These are phyloP conservation scores for Indicator maculatus DNA, from an alignment of 2,113 vertebrate genomes.

Conservation along the genomic window DNA sequence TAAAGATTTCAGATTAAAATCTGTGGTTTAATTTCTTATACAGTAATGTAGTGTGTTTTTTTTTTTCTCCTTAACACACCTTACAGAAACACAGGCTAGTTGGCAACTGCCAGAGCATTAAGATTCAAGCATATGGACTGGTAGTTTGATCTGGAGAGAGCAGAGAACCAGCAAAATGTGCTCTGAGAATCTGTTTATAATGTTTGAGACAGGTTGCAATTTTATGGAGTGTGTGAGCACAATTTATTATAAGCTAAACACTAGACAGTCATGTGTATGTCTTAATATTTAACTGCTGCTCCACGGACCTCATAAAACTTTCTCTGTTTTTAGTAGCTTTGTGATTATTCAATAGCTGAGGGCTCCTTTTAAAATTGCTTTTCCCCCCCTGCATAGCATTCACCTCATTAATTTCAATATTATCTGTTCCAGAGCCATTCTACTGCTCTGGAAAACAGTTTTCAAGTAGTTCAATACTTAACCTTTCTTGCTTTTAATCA, in stretches of 20 bases:
- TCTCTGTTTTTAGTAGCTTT: background rate
- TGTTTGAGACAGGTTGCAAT: background rate
- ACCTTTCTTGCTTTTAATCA: background rate
- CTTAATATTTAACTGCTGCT: background rate
- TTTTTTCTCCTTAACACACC: background rate
- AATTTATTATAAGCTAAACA: background rate
- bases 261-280: background rate
- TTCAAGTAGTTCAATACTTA: background rate
- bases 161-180: background rate
- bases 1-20: background rate
- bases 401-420: background rate
- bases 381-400: background rate
- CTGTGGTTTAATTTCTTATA: background rate
- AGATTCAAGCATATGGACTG: background rate
- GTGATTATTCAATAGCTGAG: background rate
- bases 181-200: background rate
- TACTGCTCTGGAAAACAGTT: background rate
- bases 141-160: background rate
- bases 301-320: background rate
- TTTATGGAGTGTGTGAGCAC: background rate
- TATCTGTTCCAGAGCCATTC: background rate
- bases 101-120: background rate
- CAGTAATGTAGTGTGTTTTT: background rate
- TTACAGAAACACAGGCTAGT: background rate
- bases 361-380: background rate